Base-by-base conservation (phyloP, 2,113 vertebrate genomes). In the Gallinago undulata region DNA sequence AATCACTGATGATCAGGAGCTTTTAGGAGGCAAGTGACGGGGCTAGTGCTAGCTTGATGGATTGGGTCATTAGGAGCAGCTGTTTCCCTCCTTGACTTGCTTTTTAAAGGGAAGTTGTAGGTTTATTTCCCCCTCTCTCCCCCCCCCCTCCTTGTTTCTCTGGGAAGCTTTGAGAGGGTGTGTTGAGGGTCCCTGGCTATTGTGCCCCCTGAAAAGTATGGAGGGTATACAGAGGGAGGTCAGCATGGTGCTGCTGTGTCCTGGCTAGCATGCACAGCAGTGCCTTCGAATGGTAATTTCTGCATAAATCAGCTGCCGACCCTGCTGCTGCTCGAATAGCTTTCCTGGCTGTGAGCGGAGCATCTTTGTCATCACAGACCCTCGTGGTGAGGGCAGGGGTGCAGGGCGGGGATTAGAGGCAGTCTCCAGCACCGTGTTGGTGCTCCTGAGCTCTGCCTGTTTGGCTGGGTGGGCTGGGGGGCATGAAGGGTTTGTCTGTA, bases 1-100 rank as follows among this genome's bases (percentile, higher is more conserved):
- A 94, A 96, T 95, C 96, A 70, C 90, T 93, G 92, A 93, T 83
- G 82, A 96, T 94, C 94, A 80, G 90, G 88, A 96, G 93, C 92
- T 95, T 97, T 97, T 96, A 96, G 90, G 88, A 95, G 70, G 88
- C 72, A 76, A 96, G 90, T 86, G 92, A 92, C 9, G 1, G 79
- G 82, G 79, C 92, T 80, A 90, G 72, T 39, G 43, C 72, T 88
- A 4, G 14, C 67, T 80, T 93, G 90, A 96, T 95, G 82, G 92
- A 93, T 90, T 63, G 28, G 90, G 94, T 94, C 90, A 74, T 96
- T 93, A 93, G 72, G 72, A 77, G 86, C 90, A 96, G 85, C 79
- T 94, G 90, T 84, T 95, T 93, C 33, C 85, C 63, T 80, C 68
- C 83, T 94, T 83, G 69, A 73, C 50, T 91, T 59, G 68, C n/a